Conservation (phyloP, 1,140 invertebrate species). For the Papilio polyxenes region DNA sequence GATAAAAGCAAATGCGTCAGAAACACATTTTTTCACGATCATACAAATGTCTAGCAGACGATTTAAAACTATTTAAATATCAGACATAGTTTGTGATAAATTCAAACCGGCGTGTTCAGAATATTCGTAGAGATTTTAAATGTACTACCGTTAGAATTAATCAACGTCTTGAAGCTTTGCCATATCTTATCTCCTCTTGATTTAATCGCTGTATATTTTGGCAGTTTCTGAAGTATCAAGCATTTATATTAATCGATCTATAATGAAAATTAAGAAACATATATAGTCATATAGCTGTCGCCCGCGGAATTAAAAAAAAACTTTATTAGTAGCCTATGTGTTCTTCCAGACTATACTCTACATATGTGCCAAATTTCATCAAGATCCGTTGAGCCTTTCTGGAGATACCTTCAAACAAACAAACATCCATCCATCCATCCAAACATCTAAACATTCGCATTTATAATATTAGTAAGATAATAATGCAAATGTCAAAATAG, state of each 20-base stretch:
- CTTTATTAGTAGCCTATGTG: too few species aligned
- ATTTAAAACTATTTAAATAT: not conserved
- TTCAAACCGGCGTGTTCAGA: not conserved
- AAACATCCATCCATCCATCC: too few species aligned
- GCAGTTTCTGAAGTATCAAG: not conserved
- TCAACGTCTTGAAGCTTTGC: conserved; percentile 18
- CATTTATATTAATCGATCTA: not conserved
- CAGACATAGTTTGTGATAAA: not conserved
- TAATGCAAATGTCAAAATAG: too few species aligned
- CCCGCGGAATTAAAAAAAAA: too few species aligned
- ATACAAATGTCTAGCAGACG: not conserved
- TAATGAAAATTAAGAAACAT: not conserved
- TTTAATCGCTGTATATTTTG: not conserved
- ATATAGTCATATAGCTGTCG: too few species aligned
- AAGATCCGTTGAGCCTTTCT: too few species aligned
- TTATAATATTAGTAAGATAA: too few species aligned
- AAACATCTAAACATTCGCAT: too few species aligned
- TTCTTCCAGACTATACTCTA: too few species aligned
- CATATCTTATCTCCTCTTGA: conserved; percentile 7
- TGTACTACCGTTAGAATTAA: not conserved
- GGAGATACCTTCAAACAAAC: too few species aligned
- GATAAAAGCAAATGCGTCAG: conserved; percentile 1
- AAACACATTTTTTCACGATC: not conserved
- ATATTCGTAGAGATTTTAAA: not conserved
- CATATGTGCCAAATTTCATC: too few species aligned